A percentile compares a stretch with the other conserved stretches of the same genome.
phyloP scores from a whole-genome alignment of 2,797 vertebrate species.

The Silurus aristotelis region DNA sequence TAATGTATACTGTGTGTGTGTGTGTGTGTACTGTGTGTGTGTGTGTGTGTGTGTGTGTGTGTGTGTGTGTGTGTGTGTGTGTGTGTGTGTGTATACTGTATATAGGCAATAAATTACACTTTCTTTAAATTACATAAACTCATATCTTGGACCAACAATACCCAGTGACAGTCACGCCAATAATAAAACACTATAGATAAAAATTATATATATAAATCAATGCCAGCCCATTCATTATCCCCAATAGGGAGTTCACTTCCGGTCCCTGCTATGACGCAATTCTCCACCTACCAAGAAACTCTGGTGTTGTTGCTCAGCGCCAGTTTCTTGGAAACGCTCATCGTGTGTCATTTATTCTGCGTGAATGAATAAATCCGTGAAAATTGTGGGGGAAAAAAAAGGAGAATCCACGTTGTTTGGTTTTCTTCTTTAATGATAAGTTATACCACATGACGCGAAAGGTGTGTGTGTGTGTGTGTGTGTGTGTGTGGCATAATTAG shows the following conservation, averaged over 20 bases:
- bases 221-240: conserved; percentile 5
- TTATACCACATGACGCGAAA: not conserved
- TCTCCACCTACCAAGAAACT: conserved; percentile 34
- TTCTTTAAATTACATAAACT: not conserved
- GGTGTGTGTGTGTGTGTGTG: no score
- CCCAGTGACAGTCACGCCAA: no score
- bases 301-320: conserved; percentile 26
- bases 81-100: not conserved
- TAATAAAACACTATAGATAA: not conserved
- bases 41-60: not conserved
- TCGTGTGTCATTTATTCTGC: conserved; percentile 14
- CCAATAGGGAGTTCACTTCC: conserved; percentile 25
- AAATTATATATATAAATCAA: not conserved
- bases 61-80: not conserved
- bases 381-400: not conserved
- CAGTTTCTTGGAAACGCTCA: conserved; percentile 37
- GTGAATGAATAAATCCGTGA: conserved; percentile 22
- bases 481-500: no score
- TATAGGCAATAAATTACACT: not conserved
- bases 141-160: not conserved
- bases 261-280: conserved; percentile 22
- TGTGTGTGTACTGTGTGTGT: no score
- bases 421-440: not conserved
- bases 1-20: no score
- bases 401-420: not conserved